Conservation (phyloP, 2,797 vertebrate genomes). For the Dipus sagitta region DNA sequence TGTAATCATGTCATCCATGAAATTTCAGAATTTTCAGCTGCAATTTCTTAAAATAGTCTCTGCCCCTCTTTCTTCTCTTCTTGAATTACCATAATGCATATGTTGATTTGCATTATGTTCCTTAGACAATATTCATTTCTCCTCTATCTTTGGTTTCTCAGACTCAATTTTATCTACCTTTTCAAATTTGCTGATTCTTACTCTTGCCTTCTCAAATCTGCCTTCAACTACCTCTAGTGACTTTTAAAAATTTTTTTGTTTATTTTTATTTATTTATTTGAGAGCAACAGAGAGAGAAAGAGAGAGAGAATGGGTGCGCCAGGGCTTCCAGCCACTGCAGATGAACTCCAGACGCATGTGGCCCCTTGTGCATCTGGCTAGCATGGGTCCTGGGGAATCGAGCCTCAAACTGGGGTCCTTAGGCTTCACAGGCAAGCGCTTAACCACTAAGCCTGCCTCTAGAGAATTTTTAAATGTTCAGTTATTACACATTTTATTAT, state of each 20-base stretch:
- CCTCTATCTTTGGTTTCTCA: slow-evolving; percentile 1
- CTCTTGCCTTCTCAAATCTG: slow-evolving; percentile 31
- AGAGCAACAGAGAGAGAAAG: no score
- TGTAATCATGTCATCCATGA: slow-evolving; percentile 15
- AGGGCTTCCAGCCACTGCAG: no score
- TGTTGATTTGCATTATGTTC: not conserved
- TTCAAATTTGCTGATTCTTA: not conserved
- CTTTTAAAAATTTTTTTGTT: not conserved
- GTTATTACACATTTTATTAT: not conserved
- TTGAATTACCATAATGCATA: not conserved
- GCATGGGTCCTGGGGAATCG: no score
- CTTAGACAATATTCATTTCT: not conserved
- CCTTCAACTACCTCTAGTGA: not conserved
- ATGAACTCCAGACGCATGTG: no score
- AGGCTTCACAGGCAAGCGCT: no score
- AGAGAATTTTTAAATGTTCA: slow-evolving; percentile 19
- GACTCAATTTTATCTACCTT: slow-evolving; percentile 13
- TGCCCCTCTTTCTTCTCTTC: not conserved
- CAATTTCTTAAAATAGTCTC: not conserved
- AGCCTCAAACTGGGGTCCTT: no score
- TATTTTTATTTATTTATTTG: no score
- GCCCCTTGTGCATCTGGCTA: no score
- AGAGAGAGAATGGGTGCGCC: no score
- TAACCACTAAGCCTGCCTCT: not conserved
- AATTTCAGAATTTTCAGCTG: slow-evolving; percentile 15